Evolutionary conservation across 2,113 vertebrate genomes (phyloP).

Genomic region (Myiozetetes cayanensis): DNA sequence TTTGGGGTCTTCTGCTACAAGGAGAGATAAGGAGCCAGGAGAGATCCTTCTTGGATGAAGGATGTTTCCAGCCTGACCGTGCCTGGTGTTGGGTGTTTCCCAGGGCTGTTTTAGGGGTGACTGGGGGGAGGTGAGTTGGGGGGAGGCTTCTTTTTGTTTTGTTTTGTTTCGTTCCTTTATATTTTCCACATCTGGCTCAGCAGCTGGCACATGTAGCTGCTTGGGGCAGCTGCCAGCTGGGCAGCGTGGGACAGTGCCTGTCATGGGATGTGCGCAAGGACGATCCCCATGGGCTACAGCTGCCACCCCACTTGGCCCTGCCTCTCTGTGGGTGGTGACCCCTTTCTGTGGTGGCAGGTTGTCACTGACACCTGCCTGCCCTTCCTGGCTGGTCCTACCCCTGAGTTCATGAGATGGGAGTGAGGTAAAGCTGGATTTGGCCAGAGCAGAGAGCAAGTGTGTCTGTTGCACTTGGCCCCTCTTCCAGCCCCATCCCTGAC

Average conservation of each 20-base stretch:
- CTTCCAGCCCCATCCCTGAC: not conserved
- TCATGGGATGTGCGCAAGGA: not conserved
- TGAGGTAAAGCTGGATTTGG: not conserved
- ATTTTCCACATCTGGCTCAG: not conserved
- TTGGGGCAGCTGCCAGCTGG: not conserved
- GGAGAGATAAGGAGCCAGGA: conserved; percentile 26
- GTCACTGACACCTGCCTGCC: not conserved
- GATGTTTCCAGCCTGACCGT: not conserved
- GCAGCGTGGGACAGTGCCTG: not conserved
- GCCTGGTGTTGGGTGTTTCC: not conserved
- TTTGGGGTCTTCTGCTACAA: conserved; percentile 89
- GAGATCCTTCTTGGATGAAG: not conserved
- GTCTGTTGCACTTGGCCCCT: not conserved
- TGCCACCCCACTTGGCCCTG: not conserved
- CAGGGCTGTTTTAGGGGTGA: not conserved
- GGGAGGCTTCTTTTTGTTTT: not conserved
- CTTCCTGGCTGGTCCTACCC: not conserved
- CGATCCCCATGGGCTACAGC: not conserved
- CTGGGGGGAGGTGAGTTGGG: not conserved
- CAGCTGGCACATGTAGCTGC: not conserved
- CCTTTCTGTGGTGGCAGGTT: not conserved
- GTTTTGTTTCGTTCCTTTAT: conserved; percentile 14
- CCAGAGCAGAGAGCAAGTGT: not conserved
- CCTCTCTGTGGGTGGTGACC: not conserved
- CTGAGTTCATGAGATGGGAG: not conserved